Percentiles rank a stretch among this genome's conserved stretches.
These are phyloP conservation scores for Drosophila setosimentum DNA, from an alignment of 2,888 invertebrate genomes.

Conservation along the genomic window DNA sequence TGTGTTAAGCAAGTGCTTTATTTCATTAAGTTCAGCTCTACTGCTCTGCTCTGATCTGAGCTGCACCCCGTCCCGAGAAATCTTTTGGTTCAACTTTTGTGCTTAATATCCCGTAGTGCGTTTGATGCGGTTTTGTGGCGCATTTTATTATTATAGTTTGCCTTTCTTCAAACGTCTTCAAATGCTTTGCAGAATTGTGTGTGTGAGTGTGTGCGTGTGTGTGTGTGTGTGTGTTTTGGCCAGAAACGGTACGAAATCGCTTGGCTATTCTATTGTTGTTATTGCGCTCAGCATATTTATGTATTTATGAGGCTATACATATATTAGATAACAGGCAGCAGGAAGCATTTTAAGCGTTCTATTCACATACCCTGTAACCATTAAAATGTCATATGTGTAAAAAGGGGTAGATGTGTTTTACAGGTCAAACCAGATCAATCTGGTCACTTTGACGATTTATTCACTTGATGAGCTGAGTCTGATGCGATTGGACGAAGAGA, in stretches of 20 bases:
- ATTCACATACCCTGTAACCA: constrained; percentile 13
- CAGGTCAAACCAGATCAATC: background rate
- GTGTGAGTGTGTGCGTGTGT: constrained; percentile 20
- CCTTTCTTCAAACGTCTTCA: constrained; percentile 39
- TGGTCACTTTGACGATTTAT: background rate
- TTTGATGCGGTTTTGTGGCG: constrained; percentile 61
- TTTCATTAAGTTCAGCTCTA: constrained; percentile 73
- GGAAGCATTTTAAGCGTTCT: constrained; percentile 23
- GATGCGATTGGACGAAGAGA: background rate
- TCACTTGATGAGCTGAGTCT: background rate
- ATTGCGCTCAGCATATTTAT: constrained; percentile 61
- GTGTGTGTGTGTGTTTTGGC: constrained; percentile 15
- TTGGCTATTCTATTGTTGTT: constrained; percentile 50
- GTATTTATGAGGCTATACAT: constrained; percentile 68
- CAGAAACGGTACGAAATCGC: constrained; percentile 20
- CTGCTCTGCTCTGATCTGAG: constrained; percentile 19
- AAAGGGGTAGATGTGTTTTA: background rate
- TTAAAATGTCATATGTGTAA: background rate
- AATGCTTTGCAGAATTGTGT: constrained; percentile 38
- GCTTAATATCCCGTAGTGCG: constrained; percentile 77
- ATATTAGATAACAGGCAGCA: constrained; percentile 7
- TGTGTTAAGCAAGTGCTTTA: constrained; percentile 75
- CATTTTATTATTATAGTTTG: constrained; percentile 63
- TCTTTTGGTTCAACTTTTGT: constrained; percentile 71
- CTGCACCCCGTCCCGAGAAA: constrained; percentile 52